Conservation (phyloP, 2,113 vertebrate species). For the Psilopsiagon aurifrons region DNA sequence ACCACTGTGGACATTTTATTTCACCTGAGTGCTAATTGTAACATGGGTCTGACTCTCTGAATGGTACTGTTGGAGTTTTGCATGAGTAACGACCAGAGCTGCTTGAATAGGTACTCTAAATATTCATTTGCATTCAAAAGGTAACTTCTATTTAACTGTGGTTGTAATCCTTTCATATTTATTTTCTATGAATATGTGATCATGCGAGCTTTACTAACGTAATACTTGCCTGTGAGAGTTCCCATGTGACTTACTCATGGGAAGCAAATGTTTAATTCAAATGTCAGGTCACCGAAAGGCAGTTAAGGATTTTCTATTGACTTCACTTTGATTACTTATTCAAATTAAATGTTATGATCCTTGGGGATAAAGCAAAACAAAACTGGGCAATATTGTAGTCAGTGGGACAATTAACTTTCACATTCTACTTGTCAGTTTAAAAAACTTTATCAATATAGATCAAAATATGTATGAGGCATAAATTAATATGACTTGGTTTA, state of each 20-base stretch:
- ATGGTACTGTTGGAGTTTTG: neutral
- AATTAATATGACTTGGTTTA: neutral
- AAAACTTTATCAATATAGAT: neutral
- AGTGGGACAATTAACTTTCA: neutral
- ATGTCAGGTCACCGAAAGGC: neutral
- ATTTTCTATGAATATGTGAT: neutral
- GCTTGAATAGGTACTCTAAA: neutral
- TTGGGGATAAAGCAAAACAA: neutral
- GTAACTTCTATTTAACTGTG: neutral
- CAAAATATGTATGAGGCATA: neutral
- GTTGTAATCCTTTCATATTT: constrained; percentile 32
- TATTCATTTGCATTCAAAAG: constrained; percentile 24
- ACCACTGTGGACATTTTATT: neutral
- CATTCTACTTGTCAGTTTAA: neutral
- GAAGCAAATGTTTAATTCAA: constrained; percentile 29
- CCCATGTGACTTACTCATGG: neutral
- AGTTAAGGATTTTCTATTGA: neutral
- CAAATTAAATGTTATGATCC: neutral
- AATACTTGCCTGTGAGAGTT: constrained; percentile 9
- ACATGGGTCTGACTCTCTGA: neutral
- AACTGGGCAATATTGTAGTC: neutral
- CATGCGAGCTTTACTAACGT: neutral
- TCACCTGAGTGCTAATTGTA: neutral
- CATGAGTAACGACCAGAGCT: neutral
- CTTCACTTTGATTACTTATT: neutral